Base-by-base conservation (phyloP, 2,888 invertebrate species). In the Nomada fabriciana region DNA sequence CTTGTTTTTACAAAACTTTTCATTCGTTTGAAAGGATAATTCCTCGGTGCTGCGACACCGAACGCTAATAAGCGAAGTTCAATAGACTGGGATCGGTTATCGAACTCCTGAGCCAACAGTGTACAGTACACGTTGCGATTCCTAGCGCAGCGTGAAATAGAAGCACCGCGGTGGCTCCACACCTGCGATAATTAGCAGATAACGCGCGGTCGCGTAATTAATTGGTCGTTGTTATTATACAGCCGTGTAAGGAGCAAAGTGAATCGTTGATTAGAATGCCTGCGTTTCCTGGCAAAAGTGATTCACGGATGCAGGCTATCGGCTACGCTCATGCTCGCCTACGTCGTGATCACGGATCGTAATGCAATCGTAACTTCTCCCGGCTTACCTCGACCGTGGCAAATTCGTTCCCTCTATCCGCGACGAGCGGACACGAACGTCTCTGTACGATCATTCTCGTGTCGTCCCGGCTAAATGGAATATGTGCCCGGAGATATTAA, bases 361-460 rank as follows among this genome's bases (percentile, higher is more conserved):
- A 84, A 76, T 75, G 86, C 80, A 74, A 84, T 85, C 76, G 86
- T 76, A 81, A 86, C 74, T 84, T 81, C 74, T 65, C 70, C 70
- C 76, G 60, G 70, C 59, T 64, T 55, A 81, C 81, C 50, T 84
- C 68, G 76, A 86, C 85, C 86, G 75, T 86, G 85, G 76, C 85
- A 81, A 85, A 86, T 84, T 87, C 67, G 57, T 69, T 82, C 76
- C 36, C 76, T 71, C 43, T 71, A 52, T 67, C 25, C 57, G 23
- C 57, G 20, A 11, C 43, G n/a, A 13, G 25, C 20, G 23, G 20
- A 42, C 64, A 70, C 36, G 20, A 65, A 53, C 52, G 23, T 18
- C 53, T 9, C 59, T 53, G 29, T 20, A 15, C 55, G n/a, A 25
- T 3, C 50, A 57, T 57, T 29, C 43, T 52, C 20, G 18, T n/a